A percentile compares a stretch with the other conserved stretches of the same genome.
phyloP scores from a whole-genome alignment of 2,113 vertebrate species.

The Prietella phreatophila region DNA sequence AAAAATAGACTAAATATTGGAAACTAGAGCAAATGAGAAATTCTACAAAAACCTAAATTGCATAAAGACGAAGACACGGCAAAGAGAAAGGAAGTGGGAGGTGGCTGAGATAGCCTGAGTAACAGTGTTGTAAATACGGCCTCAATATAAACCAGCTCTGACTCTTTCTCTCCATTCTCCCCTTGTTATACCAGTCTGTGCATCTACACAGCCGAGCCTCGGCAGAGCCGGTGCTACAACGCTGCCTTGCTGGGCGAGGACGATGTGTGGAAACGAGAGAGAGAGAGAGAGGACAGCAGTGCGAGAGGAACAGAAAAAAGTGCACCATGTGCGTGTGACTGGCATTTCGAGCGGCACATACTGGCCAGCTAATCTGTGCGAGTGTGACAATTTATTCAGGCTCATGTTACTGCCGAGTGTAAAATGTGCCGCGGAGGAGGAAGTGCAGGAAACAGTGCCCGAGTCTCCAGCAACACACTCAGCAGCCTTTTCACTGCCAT shows the following conservation, averaged over 20 bases:
- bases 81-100: conserved; percentile 40
- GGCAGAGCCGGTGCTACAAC: not conserved
- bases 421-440: conserved; percentile 61
- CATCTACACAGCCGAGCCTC: not conserved
- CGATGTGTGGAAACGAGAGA: conserved; percentile 12
- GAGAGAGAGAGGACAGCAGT: conserved; percentile 50
- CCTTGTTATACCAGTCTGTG: not conserved
- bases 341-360: conserved; percentile 73
- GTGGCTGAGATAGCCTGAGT: conserved; percentile 45
- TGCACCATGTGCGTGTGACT: conserved; percentile 61
- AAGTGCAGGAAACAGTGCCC: conserved; percentile 44
- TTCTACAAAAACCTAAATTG: not conserved
- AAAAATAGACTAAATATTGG: not conserved
- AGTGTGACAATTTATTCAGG: conserved; percentile 74
- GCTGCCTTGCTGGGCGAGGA: not conserved
- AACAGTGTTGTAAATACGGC: conserved; percentile 50
- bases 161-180: not conserved
- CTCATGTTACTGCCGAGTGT: conserved; percentile 71
- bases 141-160: not conserved
- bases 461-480: conserved; percentile 14
- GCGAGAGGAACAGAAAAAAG: conserved; percentile 39
- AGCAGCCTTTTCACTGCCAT: conserved; percentile 26
- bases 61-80: not conserved
- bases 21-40: not conserved
- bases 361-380: conserved; percentile 72